Percentiles rank a stretch among this genome's conserved stretches.
These are phyloP conservation scores for Drosophila siamana DNA, from an alignment of 2,888 invertebrate genomes.

Conservation along the genomic window DNA sequence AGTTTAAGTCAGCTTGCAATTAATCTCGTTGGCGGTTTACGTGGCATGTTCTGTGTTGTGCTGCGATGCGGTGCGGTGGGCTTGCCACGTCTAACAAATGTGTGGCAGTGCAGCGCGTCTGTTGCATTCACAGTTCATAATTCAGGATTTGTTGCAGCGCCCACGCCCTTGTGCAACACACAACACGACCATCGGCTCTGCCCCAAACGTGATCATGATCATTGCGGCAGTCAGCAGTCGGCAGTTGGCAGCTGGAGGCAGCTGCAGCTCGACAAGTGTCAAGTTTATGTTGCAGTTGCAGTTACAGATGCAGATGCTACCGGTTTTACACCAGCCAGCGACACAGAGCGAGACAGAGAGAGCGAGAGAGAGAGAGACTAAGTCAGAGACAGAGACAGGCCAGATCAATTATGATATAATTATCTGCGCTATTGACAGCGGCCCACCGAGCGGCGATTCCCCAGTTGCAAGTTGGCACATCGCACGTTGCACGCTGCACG, in stretches of 20 bases:
- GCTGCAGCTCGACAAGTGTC: constrained; percentile 44
- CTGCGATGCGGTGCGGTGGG: background rate
- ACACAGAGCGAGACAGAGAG: constrained; percentile 15
- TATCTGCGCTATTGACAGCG: constrained; percentile 77
- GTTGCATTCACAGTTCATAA: constrained; percentile 44
- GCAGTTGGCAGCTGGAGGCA: background rate
- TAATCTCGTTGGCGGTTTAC: constrained; percentile 31
- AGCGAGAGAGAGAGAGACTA: background rate
- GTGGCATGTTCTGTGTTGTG: too few species aligned
- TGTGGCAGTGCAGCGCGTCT: constrained; percentile 2
- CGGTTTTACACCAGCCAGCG: constrained; percentile 62
- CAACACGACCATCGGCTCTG: background rate
- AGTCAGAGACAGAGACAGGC: constrained; percentile 10
- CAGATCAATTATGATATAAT: constrained; percentile 79
- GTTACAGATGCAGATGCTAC: constrained; percentile 54
- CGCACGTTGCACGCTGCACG: constrained; percentile 12
- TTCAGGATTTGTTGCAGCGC: constrained; percentile 40
- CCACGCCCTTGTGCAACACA: constrained; percentile 25
- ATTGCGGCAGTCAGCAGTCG: background rate
- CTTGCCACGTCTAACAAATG: background rate
- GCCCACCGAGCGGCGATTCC: constrained; percentile 46
- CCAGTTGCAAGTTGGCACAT: constrained; percentile 9
- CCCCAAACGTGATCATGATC: background rate
- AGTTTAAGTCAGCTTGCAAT: constrained; percentile 37
- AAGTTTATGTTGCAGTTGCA: constrained; percentile 56